These are phyloP conservation scores for Drosophila punjabiensis DNA, from an alignment of 1,140 invertebrate genomes.

Conservation along the genomic window DNA sequence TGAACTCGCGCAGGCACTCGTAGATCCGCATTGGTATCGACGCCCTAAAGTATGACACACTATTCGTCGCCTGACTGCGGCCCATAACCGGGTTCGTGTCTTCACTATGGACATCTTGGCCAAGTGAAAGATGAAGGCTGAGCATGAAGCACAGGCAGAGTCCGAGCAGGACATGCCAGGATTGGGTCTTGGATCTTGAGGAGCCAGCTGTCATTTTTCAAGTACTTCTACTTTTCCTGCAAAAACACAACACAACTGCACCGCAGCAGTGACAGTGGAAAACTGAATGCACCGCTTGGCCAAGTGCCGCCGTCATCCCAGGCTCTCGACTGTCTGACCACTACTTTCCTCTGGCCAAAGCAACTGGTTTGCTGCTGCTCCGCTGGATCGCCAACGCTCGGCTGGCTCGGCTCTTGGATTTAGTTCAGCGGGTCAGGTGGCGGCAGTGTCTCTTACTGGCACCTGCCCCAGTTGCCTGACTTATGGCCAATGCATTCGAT, in stretches of 20 bases:
- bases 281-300: conserved; percentile 65
- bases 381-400: conserved; percentile 40
- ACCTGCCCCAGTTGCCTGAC: conserved; percentile 57
- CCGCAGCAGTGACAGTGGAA: conserved; percentile 66
- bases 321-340: conserved; percentile 38
- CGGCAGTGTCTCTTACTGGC: conserved; percentile 7
- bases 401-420: conserved; percentile 46
- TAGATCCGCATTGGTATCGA: conserved; percentile 82
- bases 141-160: conserved; percentile 37
- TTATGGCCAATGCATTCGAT: conserved; percentile 51
- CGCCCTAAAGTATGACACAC: conserved; percentile 75
- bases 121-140: not conserved
- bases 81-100: conserved; percentile 45
- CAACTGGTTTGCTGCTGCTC: conserved; percentile 67
- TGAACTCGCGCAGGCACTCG: conserved; percentile 70
- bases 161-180: conserved; percentile 60
- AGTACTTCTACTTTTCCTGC: conserved; percentile 4
- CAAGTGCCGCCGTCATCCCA: conserved; percentile 53
- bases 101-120: conserved; percentile 50
- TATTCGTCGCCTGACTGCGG: conserved; percentile 39
- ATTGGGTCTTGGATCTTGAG: conserved; percentile 19
- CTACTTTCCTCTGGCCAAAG: conserved; percentile 48
- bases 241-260: conserved; percentile 65
- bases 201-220: conserved; percentile 31
- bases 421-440: conserved; percentile 72